A percentile compares a stretch with the other conserved stretches of the same genome.
phyloP scores from a whole-genome alignment of 2,797 vertebrate genomes.

The Sebastes umbrosus region DNA sequence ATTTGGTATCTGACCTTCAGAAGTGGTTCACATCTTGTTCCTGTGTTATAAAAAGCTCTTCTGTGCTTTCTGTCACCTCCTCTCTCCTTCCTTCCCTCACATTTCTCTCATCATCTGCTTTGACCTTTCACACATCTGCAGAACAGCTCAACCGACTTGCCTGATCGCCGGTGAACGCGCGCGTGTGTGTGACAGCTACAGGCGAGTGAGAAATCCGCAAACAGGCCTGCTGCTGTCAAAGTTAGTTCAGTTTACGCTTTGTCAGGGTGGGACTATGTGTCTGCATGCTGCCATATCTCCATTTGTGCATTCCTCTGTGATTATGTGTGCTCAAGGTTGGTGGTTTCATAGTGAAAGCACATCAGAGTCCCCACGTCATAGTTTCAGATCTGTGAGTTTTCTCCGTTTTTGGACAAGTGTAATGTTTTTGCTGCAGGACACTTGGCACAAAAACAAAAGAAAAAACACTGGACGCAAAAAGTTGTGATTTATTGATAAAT shows the following conservation, averaged over 20 bases:
- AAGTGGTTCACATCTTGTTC: not conserved
- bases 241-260: not conserved
- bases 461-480: not conserved
- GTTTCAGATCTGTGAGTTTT: conserved; percentile 37
- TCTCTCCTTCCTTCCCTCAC: not conserved
- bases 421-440: not conserved
- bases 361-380: not conserved
- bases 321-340: not conserved
- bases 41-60: not conserved
- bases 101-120: not conserved
- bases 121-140: conserved; percentile 56
- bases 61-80: not conserved
- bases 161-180: not conserved
- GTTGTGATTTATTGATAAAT: not conserved
- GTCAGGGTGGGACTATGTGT: not conserved
- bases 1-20: not conserved
- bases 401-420: not conserved
- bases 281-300: not conserved
- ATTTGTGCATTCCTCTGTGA: not conserved
- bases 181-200: not conserved
- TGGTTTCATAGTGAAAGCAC: conserved; percentile 6
- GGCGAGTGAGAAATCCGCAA: not conserved
- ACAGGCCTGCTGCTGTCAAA: not conserved
- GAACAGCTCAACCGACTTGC: conserved; percentile 4
- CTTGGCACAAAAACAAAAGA: not conserved